phyloP scores from a whole-genome alignment of 2,888 invertebrate genomes.

The Xanthorhoe designata region DNA sequence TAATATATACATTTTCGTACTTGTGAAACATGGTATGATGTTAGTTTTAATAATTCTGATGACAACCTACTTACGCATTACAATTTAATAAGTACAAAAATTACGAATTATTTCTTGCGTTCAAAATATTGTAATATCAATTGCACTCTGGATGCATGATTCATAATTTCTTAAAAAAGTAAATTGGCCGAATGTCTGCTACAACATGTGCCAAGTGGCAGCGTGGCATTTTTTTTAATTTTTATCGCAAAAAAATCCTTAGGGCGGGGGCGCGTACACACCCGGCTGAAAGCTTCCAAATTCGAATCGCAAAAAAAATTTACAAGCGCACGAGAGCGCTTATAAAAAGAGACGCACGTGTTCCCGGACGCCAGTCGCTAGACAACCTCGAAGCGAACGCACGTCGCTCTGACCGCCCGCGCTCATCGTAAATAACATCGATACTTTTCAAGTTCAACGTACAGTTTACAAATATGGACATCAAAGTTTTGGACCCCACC shows the following conservation, averaged over 20 bases:
- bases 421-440: conserved; percentile 81
- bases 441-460: conserved; percentile 66
- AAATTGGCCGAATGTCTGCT: conserved; percentile 45
- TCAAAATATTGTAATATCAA: neutral
- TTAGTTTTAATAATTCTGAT: neutral
- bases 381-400: conserved; percentile 62
- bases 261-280: conserved; percentile 80
- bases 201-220: conserved; percentile 59
- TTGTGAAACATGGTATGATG: neutral
- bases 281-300: conserved; percentile 84
- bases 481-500: conserved; percentile 81
- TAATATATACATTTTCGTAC: neutral
- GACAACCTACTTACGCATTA: too few species aligned
- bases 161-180: conserved; percentile 34
- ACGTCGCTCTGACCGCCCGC: conserved; percentile 63
- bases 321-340: conserved; percentile 72
- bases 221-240: conserved; percentile 64
- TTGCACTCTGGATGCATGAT: conserved; percentile 26
- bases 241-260: conserved; percentile 55
- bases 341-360: conserved; percentile 81
- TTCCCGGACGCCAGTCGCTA: conserved; percentile 67
- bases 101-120: neutral
- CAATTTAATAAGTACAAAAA: neutral
- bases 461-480: conserved; percentile 69
- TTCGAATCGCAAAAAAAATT: conserved; percentile 81